phyloP scores from a whole-genome alignment of 2,113 vertebrate genomes.

The Dasyprocta punctata region DNA sequence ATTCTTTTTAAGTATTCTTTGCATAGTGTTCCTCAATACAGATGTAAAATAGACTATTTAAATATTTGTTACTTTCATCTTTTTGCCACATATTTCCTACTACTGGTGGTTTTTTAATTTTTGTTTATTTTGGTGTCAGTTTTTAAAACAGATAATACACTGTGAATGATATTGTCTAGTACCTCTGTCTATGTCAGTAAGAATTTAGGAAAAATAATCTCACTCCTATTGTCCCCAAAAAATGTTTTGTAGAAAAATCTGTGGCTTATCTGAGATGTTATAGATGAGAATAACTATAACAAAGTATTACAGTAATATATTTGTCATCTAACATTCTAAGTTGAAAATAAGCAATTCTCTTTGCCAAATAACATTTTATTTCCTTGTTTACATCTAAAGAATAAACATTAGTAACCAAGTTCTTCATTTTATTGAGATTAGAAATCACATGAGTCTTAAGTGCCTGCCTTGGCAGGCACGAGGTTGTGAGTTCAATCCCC shows the following conservation, averaged over 20 bases:
- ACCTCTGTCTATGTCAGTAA: background rate
- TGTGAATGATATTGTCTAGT: background rate
- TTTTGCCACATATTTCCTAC: conserved; percentile 5
- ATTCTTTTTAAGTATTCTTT: background rate
- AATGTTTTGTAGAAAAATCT: background rate
- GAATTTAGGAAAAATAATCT: background rate
- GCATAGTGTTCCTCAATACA: background rate
- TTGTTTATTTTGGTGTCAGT: background rate
- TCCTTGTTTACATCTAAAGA: background rate
- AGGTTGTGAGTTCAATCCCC: too few species aligned
- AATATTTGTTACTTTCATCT: conserved; percentile 1
- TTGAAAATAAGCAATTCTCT: conserved; percentile 6
- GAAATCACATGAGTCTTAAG: background rate
- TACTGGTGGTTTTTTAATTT: background rate
- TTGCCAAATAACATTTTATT: conserved; percentile 22
- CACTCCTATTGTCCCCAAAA: background rate
- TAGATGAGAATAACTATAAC: background rate
- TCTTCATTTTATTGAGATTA: background rate
- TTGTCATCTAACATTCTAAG: conserved; percentile 35
- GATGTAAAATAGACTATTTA: background rate
- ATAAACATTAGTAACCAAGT: conserved; percentile 7
- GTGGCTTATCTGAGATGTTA: background rate
- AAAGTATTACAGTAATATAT: background rate
- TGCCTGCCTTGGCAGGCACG: too few species aligned
- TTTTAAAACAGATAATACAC: conserved; percentile 38